phyloP scores from a whole-genome alignment of 1,140 invertebrate genomes.

The Pachypsylla venusta region DNA sequence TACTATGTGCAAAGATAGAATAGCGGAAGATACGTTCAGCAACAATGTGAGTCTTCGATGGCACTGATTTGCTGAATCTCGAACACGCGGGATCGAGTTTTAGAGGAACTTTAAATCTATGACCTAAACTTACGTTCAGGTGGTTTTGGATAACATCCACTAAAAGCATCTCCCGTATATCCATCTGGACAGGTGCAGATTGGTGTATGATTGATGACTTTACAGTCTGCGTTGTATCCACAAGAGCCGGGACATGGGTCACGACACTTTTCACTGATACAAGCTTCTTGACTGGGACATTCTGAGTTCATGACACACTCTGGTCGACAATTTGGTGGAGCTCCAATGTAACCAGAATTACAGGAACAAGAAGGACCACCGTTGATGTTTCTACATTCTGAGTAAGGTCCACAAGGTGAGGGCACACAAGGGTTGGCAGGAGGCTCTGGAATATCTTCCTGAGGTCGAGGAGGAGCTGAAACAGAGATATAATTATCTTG shows the following conservation, averaged over 20 bases:
- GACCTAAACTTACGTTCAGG: slow-evolving; percentile 7
- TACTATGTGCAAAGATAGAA: too few relatives aligned
- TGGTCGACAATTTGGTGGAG: slow-evolving; percentile 51
- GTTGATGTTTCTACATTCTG: slow-evolving; percentile 44
- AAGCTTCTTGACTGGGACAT: slow-evolving; percentile 47
- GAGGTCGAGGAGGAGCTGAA: slow-evolving; percentile 16
- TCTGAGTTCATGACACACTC: slow-evolving; percentile 57
- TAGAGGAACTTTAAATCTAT: too few relatives aligned
- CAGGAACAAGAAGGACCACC: slow-evolving; percentile 50
- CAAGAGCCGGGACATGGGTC: slow-evolving; percentile 56
- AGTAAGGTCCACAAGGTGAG: slow-evolving; percentile 38
- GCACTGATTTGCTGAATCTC: too few relatives aligned
- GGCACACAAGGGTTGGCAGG: slow-evolving; percentile 33
- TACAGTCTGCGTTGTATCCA: slow-evolving; percentile 45
- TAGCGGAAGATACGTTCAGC: too few relatives aligned
- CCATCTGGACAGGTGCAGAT: slow-evolving; percentile 49
- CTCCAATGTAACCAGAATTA: slow-evolving; percentile 45
- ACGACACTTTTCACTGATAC: slow-evolving; percentile 49
- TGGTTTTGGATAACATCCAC: slow-evolving; percentile 37
- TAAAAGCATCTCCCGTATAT: slow-evolving; percentile 53
- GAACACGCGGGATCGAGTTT: too few relatives aligned
- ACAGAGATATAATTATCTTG: slow-evolving; percentile 11
- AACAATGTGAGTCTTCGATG: too few relatives aligned
- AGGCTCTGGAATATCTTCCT: slow-evolving; percentile 11
- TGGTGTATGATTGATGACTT: slow-evolving; percentile 49